A percentile compares a stretch with the other conserved stretches of the same genome.
Evolutionary conservation across 1,140 invertebrate genomes (phyloP).

Genomic region (Temnothorax curvispinosus): DNA sequence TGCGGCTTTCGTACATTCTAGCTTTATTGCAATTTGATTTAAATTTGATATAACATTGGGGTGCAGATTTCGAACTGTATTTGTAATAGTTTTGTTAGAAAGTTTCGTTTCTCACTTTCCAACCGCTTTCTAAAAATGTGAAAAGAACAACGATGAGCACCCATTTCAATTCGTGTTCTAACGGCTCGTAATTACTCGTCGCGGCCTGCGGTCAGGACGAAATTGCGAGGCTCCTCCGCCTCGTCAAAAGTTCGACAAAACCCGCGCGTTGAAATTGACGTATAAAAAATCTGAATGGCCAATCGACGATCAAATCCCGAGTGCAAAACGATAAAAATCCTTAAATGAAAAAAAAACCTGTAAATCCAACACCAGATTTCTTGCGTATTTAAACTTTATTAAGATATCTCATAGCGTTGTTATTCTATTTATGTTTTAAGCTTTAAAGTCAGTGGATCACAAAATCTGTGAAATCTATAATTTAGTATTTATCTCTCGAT

Average conservation of each 20-base stretch:
- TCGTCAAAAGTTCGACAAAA: conserved; percentile 40
- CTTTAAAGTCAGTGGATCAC: background rate
- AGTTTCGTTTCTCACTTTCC: conserved; percentile 75
- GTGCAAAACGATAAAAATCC: background rate
- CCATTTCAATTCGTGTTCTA: conserved; percentile 74
- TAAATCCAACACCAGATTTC: background rate
- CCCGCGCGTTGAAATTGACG: background rate
- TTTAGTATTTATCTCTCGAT: background rate
- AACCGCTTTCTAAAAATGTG: conserved; percentile 78
- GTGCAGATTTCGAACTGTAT: conserved; percentile 61
- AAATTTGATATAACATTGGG: conserved; percentile 15
- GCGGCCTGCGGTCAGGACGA: conserved; percentile 58
- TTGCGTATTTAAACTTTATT: background rate
- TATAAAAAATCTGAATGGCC: background rate
- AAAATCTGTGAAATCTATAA: background rate
- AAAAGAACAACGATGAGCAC: conserved; percentile 76
- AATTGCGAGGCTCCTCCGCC: conserved; percentile 35
- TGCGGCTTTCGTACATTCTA: background rate
- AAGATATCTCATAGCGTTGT: too few relatives aligned
- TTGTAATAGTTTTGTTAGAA: conserved; percentile 76
- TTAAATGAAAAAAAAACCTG: background rate
- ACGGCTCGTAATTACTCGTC: conserved; percentile 72
- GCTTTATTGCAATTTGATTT: conserved; percentile 13
- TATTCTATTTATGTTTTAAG: background rate
- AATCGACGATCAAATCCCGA: background rate